Evolutionary conservation across 2,888 invertebrate species (phyloP), one percentile per base, ranked within the genome.

Genomic region (Hypomecis punctinalis): DNA sequence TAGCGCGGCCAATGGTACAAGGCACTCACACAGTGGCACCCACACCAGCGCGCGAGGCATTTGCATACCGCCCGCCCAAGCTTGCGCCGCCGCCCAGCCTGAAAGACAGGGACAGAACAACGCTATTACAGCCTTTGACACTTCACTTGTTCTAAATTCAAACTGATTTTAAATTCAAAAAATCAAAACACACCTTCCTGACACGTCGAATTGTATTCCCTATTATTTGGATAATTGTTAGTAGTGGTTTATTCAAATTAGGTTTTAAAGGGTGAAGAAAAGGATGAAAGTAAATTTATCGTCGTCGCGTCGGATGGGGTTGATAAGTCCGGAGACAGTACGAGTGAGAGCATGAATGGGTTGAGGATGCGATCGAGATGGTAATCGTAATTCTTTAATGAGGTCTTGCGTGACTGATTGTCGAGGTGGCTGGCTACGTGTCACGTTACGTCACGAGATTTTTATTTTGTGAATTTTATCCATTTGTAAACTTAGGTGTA

Each of bases 21-120:
- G 83, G 81, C 88, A 92, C 92, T 77, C 91, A 91, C 91, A 91
- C 90, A 88, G 81, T 69, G 79, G 81, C 63, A 64, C 84, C 85
- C 86, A 83, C 86, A 85, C 88, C 85, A 83, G 86, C 84, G 89
- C 81, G 80, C 86, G 82, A 88, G 84, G 88, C 91, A 93, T 93
- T 93, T 93, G 93, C 93, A 93, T 93, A 93, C 92, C 93, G 93
- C 91, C 92, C 92, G 92, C 91, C 93, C 93, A 87, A 81, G 90
- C 91, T 87, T 88, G 89, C 90, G 87, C 89, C 90, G 91, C 89
- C 91, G 91, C 92, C 92, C 90, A 90, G 82, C 88, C 80, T 80
- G 91, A 88, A 86, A 81, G 93, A 93, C 90, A 92, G 85, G 89
- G 92, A 93, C 82, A 85, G 89, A 87, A 78, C 77, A 79, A 81